Conservation (phyloP, 2,888 invertebrate genomes). For the Drosophila anomalata region DNA sequence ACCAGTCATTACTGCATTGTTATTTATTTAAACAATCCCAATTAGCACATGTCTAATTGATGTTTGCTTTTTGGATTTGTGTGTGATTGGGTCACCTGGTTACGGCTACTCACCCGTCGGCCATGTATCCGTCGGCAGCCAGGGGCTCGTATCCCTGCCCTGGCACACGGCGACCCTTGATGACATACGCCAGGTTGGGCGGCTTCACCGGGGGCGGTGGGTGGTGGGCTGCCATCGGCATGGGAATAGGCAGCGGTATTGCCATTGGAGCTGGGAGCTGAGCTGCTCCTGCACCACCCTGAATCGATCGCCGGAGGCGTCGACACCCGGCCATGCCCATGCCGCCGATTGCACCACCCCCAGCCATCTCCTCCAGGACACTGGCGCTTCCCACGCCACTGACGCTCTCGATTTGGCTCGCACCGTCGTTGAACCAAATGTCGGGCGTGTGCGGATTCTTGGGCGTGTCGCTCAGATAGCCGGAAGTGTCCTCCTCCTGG, state of each 20-base stretch:
- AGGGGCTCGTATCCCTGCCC: constrained; percentile 62
- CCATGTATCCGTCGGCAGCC: constrained; percentile 66
- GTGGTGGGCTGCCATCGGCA: constrained; percentile 5
- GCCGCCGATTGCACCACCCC: constrained; percentile 38
- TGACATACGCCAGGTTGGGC: constrained; percentile 55
- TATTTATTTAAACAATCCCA: constrained; percentile 15
- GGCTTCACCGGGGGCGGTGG: constrained; percentile 32
- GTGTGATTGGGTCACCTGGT: constrained; percentile 23
- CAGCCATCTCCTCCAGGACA: constrained; percentile 42
- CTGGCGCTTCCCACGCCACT: constrained; percentile 68
- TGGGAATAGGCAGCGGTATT: constrained; percentile 26
- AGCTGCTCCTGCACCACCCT: constrained; percentile 41
- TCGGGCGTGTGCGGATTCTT: constrained; percentile 85
- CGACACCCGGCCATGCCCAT: constrained; percentile 50
- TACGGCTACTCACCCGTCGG: constrained; percentile 62
- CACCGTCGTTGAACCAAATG: constrained; percentile 83
- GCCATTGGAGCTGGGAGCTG: constrained; percentile 9
- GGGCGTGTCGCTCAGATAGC: constrained; percentile 91
- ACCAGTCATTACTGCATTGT: neutral
- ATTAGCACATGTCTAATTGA: constrained; percentile 13
- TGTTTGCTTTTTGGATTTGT: neutral
- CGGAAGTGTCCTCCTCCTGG: constrained; percentile 91
- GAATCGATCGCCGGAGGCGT: constrained; percentile 72
- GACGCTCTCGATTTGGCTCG: constrained; percentile 76
- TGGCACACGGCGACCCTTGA: constrained; percentile 63